A percentile compares a stretch with the other conserved stretches of the same genome.
Evolutionary conservation across 2,888 invertebrate species (phyloP).

Genomic region (Synanthedon vespiformis): DNA sequence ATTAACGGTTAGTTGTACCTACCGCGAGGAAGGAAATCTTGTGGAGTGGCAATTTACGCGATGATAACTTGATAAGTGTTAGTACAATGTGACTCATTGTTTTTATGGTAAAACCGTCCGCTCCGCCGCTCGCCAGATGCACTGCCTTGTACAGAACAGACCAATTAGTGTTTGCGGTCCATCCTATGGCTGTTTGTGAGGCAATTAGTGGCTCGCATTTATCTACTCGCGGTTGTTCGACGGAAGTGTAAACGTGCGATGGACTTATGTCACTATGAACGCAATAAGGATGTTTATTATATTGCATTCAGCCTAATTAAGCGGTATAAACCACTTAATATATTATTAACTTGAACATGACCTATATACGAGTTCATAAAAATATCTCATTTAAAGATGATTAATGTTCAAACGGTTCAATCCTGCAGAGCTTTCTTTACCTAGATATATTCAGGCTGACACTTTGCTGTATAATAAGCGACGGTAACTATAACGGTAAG

Average conservation of each 20-base stretch:
- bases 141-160: slow-evolving; percentile 3
- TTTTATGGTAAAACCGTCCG: slow-evolving; percentile 3
- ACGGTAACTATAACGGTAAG: too few species aligned
- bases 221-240: background rate
- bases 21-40: slow-evolving; percentile 27
- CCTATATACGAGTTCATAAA: too few species aligned
- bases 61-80: slow-evolving; percentile 2
- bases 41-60: slow-evolving; percentile 4
- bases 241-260: background rate
- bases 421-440: too few species aligned
- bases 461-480: too few species aligned
- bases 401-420: too few species aligned
- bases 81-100: slow-evolving; percentile 7
- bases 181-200: slow-evolving; percentile 13
- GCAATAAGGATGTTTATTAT: background rate
- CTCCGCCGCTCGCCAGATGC: slow-evolving; percentile 5
- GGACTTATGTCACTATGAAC: too few species aligned
- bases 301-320: too few species aligned
- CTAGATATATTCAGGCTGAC: too few species aligned
- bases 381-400: too few species aligned
- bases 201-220: slow-evolving; percentile 15
- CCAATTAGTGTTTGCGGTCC: slow-evolving; percentile 14
- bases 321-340: too few species aligned
- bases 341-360: too few species aligned
- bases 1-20: slow-evolving; percentile 1